phyloP scores from a whole-genome alignment of 2,797 vertebrate genomes.

The Tragelaphus eurycerus region DNA sequence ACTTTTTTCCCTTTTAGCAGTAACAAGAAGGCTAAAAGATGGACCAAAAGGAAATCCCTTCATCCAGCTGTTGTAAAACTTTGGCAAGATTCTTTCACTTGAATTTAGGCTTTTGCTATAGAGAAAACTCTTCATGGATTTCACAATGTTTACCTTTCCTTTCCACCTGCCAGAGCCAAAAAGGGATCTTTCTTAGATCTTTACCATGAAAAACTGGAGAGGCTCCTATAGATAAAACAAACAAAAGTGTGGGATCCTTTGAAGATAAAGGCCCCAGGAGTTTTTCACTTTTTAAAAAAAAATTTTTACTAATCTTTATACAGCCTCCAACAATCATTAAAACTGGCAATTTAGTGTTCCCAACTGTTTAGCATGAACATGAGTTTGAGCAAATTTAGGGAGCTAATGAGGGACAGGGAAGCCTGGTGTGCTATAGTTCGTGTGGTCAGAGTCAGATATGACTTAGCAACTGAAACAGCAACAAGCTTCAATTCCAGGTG shows the following conservation, averaged over 20 bases:
- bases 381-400: neutral
- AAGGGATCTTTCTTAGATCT: neutral
- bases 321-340: neutral
- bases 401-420: neutral
- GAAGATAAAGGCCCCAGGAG: neutral
- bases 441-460: neutral
- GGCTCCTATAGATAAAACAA: neutral
- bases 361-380: neutral
- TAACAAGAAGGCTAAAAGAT: neutral
- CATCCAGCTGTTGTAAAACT: neutral
- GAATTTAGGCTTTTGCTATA: neutral
- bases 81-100: neutral
- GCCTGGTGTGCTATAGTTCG: neutral
- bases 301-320: neutral
- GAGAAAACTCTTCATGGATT: neutral
- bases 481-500: neutral
- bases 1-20: neutral
- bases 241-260: neutral
- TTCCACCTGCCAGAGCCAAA: too few species aligned
- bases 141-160: neutral
- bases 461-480: neutral
- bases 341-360: neutral
- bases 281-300: neutral
- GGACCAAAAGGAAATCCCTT: neutral
- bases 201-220: neutral